Percentiles rank a stretch among this genome's conserved stretches.
Evolutionary conservation across 2,888 invertebrate genomes (phyloP).

Genomic region (Apamea sordens): DNA sequence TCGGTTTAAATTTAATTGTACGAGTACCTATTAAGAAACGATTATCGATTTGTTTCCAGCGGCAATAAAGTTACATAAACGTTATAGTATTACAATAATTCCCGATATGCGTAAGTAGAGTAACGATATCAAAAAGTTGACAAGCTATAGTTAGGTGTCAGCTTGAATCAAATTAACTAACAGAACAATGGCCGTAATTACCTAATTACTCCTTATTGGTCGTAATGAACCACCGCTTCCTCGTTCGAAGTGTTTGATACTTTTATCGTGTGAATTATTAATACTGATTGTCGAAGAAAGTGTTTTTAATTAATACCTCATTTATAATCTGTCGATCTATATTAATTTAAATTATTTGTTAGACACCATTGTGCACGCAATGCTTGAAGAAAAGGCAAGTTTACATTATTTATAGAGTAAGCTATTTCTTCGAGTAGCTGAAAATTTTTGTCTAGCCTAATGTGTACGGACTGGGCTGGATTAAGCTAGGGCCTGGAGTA

Average conservation of each 20-base stretch:
- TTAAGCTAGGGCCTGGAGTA: neutral
- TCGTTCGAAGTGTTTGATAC: conserved; percentile 26
- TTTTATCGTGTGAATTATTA: conserved; percentile 28
- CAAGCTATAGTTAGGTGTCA: conserved; percentile 39
- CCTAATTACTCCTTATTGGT: conserved; percentile 40
- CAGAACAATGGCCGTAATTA: conserved; percentile 50
- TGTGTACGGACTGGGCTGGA: neutral
- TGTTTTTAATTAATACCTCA: conserved; percentile 39
- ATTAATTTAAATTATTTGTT: conserved; percentile 23
- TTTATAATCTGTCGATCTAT: conserved; percentile 27
- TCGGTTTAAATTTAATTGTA: conserved; percentile 45
- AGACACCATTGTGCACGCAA: conserved; percentile 31
- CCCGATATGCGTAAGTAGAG: conserved; percentile 42
- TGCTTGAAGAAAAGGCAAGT: neutral
- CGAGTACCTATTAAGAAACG: conserved; percentile 39
- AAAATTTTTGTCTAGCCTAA: neutral
- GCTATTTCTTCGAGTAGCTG: neutral
- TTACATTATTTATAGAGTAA: neutral
- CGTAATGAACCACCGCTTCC: conserved; percentile 36
- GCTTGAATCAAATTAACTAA: conserved; percentile 44
- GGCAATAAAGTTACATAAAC: conserved; percentile 51
- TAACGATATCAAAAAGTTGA: conserved; percentile 42
- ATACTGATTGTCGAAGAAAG: conserved; percentile 38
- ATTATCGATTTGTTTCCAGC: conserved; percentile 48
- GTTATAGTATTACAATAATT: conserved; percentile 30